Evolutionary conservation across 2,797 vertebrate species (phyloP), one percentile per base, ranked within the genome.

Genomic region (Mormyrus hasselquistii): DNA sequence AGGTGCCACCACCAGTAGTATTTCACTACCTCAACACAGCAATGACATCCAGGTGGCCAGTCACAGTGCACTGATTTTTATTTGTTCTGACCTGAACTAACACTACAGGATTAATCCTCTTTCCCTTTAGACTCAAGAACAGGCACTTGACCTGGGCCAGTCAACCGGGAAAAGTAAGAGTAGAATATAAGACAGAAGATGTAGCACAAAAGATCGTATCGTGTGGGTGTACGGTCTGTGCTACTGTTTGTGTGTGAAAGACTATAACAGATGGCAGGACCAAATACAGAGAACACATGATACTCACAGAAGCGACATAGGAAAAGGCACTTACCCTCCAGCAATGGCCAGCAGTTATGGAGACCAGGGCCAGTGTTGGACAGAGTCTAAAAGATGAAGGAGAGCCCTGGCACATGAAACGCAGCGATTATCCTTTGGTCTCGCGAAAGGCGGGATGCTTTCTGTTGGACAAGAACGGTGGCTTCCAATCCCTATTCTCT

Each of bases 251-350:
- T 57, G 86, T 38, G 52, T 53, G 25, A 86, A 25, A 25, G 82
- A 34, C n/a, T 25, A 55, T 55, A 19, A 86, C 4, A 3, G 25
- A 41, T 52, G 14, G 86, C 34, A 41, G 34, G 57, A 87, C 14
- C 16, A n/a, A 59, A 87, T 3, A 41, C 25, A 22, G 3, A 1
- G 5, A 87, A 59, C 53, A n/a, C 29, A 38, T 57, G 34, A 59
- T 41, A 59, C 82, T 87, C 93, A 92, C 93, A 92, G 92, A 91
- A 92, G 92, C 94, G 93, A 94, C 93, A 93, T 94, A 93, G 93
- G 90, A 91, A 92, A 93, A 90, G 88, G 90, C 90, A 88, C 59
- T 88, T 88, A 89, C 91, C 89, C 91, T 92, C 87, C 91, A 91
- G 90, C 90, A 90, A 12, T 29, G 62, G 9, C 25, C 62, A 34